Evolutionary conservation across 2,888 invertebrate species (phyloP), one percentile per base, ranked within the genome.

Genomic region (Amitus sp.): DNA sequence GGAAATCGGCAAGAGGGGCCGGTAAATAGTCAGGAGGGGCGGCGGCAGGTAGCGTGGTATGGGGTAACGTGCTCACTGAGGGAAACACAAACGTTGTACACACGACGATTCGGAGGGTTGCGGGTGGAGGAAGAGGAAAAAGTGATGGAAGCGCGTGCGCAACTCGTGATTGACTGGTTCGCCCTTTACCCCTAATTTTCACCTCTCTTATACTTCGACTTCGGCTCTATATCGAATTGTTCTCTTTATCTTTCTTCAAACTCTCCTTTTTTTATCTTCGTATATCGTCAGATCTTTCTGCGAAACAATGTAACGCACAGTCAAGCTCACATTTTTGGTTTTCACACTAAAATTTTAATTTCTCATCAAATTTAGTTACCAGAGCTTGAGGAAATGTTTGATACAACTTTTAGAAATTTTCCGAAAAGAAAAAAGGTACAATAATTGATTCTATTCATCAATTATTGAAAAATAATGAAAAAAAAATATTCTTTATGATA

Each of bases 1-100:
- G n/a, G n/a, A n/a, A n/a, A n/a, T n/a, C n/a, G n/a, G 79, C 76
- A 78, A 80, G 81, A 78, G 77, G 77, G 77, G 73, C 75, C 76
- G 78, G 77, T 79, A 81, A 82, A 82, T 82, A 81, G 80, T 79
- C 80, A 80, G 77, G 74, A 79, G 81, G 80, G 79, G 79, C 79
- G 80, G 78, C 74, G 77, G 78, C 74, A 64, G 56, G 71, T 72
- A 66, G 76, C 71, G 74, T 78, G 77, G 79, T 77, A 78, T 71
- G 74, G 77, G 77, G 79, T 77, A 78, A 76, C 76, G 74, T 79
- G 73, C 73, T 77, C 73, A 72, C 73, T 68, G 74, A 75, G 74
- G 73, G 73, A 75, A 76, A 73, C 67, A 73, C 68, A 68, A 73
- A 72, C 71, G 75, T 73, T 70, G 71, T 68, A 70, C 73, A 64